Conservation (phyloP, 2,888 invertebrate genomes). For the Machimus atricapillus region DNA sequence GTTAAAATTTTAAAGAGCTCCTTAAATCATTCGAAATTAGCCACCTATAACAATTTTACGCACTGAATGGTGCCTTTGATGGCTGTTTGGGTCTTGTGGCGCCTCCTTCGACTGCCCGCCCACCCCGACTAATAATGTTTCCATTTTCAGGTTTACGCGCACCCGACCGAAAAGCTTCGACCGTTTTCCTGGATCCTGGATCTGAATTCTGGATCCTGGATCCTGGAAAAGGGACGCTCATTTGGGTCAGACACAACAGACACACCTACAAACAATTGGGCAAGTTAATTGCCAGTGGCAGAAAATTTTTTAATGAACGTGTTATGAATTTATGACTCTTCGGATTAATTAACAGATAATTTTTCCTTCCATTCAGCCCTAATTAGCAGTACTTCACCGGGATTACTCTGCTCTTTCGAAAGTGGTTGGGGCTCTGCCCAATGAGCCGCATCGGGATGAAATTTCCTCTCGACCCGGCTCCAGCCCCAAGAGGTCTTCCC, state of each 20-base stretch:
- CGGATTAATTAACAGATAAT: neutral
- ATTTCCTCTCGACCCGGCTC: neutral
- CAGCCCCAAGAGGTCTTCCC: neutral
- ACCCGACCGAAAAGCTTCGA: neutral
- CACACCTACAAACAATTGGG: neutral
- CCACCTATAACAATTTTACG: neutral
- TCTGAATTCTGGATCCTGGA: neutral
- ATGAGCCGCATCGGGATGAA: neutral
- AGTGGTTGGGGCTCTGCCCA: neutral
- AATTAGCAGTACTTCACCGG: neutral
- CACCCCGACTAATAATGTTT: neutral
- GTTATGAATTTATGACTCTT: neutral
- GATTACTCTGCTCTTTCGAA: neutral
- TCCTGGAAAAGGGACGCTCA: neutral
- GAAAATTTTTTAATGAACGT: neutral
- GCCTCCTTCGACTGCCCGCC: neutral
- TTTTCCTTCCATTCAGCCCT: neutral
- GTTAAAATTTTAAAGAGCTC: neutral
- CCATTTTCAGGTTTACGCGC: neutral
- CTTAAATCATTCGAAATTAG: neutral
- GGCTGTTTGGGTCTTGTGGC: neutral
- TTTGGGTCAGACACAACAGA: neutral
- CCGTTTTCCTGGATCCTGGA: neutral
- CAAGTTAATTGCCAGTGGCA: neutral
- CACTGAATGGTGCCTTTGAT: neutral